Conservation (phyloP, 2,888 invertebrate genomes). For the Drosophila kanekoi region DNA sequence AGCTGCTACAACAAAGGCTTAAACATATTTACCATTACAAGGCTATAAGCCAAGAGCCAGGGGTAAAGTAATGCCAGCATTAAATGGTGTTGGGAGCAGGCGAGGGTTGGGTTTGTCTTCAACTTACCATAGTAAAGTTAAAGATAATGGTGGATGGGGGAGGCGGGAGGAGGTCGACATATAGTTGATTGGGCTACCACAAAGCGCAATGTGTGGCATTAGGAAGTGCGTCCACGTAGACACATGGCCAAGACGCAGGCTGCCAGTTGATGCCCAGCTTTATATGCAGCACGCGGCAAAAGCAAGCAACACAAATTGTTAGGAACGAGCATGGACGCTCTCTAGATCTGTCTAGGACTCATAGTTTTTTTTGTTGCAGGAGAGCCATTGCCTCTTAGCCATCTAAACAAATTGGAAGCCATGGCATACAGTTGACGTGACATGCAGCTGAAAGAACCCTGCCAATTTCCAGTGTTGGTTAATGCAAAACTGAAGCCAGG, state of each 20-base stretch:
- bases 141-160: conserved; percentile 17
- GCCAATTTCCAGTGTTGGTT: conserved; percentile 8
- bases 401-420: conserved; percentile 49
- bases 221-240: conserved; percentile 60
- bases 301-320: conserved; percentile 40
- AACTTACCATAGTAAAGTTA: conserved; percentile 53
- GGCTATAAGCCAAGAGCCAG: conserved; percentile 55
- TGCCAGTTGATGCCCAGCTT: conserved; percentile 31
- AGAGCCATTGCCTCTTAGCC: conserved; percentile 10
- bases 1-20: conserved; percentile 57
- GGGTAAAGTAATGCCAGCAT: conserved; percentile 48
- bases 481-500: conserved; percentile 1
- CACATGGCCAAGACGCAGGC: conserved; percentile 10
- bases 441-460: conserved; percentile 11
- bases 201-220: conserved; percentile 55
- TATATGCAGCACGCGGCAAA: conserved; percentile 39
- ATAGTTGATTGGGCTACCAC: conserved; percentile 67
- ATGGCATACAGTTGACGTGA: conserved; percentile 37
- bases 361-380: conserved; percentile 10
- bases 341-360: conserved; percentile 14
- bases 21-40: conserved; percentile 61
- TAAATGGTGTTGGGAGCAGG: conserved; percentile 7
- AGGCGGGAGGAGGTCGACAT: conserved; percentile 4
- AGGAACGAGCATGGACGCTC: conserved; percentile 35
- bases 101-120: conserved; percentile 35